Percentiles rank a stretch among this genome's conserved stretches.
These are phyloP conservation scores for Anseranas semipalmata DNA, from an alignment of 2,113 vertebrate species.

Conservation along the genomic window DNA sequence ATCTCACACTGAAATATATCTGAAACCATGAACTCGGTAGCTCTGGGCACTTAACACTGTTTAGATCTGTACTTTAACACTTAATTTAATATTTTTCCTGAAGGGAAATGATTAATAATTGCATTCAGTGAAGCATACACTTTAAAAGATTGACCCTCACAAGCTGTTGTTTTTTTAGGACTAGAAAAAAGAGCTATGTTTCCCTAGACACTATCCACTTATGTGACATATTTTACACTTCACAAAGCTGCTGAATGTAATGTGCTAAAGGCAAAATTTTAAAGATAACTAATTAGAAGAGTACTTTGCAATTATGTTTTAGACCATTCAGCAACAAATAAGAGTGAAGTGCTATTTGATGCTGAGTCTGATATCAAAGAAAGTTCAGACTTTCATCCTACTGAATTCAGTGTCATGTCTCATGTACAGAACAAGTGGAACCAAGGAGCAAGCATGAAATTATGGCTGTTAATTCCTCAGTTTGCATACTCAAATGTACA, in stretches of 20 bases:
- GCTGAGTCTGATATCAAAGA: background rate
- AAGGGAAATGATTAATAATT: conserved; percentile 82
- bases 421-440: background rate
- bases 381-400: background rate
- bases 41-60: conserved; percentile 68
- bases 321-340: conserved; percentile 42
- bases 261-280: conserved; percentile 59
- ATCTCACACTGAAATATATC: conserved; percentile 71
- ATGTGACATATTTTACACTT: conserved; percentile 64
- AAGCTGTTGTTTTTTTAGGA: conserved; percentile 74
- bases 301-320: conserved; percentile 40
- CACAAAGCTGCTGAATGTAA: conserved; percentile 48
- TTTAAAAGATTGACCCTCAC: conserved; percentile 76
- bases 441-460: background rate
- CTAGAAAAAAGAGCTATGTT: conserved; percentile 65
- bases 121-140: conserved; percentile 72
- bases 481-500: background rate
- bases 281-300: conserved; percentile 70
- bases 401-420: background rate
- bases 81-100: conserved; percentile 81
- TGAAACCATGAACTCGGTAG: conserved; percentile 71
- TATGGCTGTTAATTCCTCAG: background rate
- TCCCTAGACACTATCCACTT: conserved; percentile 54
- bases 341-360: conserved; percentile 14
- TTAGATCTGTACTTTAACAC: conserved; percentile 81